Conservation (phyloP, 2,797 vertebrate genomes). For the Propithecus deckenii region DNA sequence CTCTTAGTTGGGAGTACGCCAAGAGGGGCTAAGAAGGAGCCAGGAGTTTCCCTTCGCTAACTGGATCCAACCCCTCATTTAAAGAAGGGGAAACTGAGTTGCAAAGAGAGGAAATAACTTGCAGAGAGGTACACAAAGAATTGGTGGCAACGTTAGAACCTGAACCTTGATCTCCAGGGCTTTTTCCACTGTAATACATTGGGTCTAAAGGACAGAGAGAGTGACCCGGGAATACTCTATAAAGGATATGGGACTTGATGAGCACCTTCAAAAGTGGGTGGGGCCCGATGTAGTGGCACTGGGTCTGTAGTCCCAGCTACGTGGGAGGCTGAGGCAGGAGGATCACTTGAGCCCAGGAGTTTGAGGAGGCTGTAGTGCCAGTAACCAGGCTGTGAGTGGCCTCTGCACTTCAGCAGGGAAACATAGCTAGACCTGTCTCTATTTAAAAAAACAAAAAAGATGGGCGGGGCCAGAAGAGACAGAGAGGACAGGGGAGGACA, state of each 20-base stretch:
- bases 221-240: background rate
- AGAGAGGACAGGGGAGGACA: background rate
- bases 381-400: background rate
- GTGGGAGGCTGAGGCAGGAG: background rate
- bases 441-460: background rate
- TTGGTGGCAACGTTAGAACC: background rate
- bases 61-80: background rate
- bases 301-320: background rate
- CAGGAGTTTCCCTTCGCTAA: conserved; percentile 19
- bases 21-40: background rate
- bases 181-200: background rate
- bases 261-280: background rate
- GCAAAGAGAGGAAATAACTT: conserved; percentile 43
- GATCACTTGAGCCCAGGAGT: background rate
- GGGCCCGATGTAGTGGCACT: background rate
- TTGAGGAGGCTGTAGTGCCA: background rate
- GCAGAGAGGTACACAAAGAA: background rate
- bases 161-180: background rate
- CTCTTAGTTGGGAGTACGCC: background rate
- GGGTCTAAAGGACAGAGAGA: background rate
- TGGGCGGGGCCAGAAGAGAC: background rate
- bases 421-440: background rate
- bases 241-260: background rate
- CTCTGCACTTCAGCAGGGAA: background rate
- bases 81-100: conserved; percentile 56